Conservation (phyloP, 2,113 vertebrate genomes). For the Dromiciops gliroides region DNA sequence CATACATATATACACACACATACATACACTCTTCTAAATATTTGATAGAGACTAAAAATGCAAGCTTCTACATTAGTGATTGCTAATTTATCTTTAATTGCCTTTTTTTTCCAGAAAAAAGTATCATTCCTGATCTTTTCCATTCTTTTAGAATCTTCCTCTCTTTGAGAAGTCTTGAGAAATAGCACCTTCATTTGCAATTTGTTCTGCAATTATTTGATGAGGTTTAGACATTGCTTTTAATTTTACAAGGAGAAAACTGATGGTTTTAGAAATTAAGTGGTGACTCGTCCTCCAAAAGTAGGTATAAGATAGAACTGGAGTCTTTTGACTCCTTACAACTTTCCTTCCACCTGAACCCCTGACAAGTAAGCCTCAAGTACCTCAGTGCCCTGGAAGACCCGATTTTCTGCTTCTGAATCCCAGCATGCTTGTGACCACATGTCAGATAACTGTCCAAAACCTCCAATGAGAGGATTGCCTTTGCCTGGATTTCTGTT, state of each 20-base stretch:
- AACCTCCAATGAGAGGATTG: background rate
- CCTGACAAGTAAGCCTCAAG: background rate
- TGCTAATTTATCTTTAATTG: background rate
- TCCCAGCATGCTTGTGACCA: background rate
- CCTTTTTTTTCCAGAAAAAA: background rate
- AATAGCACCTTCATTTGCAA: background rate
- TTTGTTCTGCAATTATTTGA: background rate
- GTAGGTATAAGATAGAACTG: background rate
- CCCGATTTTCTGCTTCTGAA: background rate
- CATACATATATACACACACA: background rate
- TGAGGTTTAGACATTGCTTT: background rate
- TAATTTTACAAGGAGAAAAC: background rate
- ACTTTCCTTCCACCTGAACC: background rate
- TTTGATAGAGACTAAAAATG: background rate
- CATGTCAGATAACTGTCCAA: background rate
- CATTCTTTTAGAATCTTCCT: background rate
- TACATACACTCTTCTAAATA: background rate
- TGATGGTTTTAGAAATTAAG: background rate
- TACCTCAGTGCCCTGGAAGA: background rate
- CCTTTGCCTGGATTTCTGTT: background rate
- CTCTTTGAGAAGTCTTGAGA: background rate
- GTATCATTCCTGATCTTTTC: background rate
- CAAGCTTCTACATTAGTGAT: background rate
- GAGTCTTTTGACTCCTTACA: background rate
- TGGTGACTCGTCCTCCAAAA: background rate